Conservation (phyloP, 2,113 vertebrate genomes). For the Turdus rufiventris region DNA sequence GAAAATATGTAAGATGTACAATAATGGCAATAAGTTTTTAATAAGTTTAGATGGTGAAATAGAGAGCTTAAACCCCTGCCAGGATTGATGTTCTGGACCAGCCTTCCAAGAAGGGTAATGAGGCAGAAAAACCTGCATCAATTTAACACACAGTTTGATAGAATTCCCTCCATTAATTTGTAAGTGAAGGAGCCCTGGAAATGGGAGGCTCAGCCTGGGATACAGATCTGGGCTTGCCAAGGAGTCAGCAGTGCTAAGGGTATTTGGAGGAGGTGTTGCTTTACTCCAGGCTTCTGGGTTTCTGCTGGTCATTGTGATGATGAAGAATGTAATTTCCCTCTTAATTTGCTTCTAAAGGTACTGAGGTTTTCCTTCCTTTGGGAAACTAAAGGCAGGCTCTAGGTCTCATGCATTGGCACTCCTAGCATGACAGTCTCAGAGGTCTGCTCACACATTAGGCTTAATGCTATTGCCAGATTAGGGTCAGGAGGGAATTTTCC, state of each 20-base stretch:
- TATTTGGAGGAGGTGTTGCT: not conserved
- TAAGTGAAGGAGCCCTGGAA: not conserved
- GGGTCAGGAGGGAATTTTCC: slow-evolving; percentile 57
- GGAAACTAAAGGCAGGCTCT: not conserved
- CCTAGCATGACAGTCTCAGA: not conserved
- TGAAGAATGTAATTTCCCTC: not conserved
- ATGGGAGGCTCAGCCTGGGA: not conserved
- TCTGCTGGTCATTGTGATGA: not conserved
- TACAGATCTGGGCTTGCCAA: not conserved
- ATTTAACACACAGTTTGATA: not conserved
- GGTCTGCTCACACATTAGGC: slow-evolving; percentile 9
- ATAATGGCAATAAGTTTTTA: not conserved
- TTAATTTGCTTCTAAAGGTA: not conserved
- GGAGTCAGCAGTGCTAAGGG: not conserved
- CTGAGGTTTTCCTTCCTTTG: not conserved
- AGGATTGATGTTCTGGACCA: not conserved
- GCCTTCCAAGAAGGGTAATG: not conserved
- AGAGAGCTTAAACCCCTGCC: not conserved
- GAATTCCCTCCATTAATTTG: not conserved
- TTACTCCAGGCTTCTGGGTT: not conserved
- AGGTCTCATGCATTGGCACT: not conserved
- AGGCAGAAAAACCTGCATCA: not conserved
- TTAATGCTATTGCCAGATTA: slow-evolving; percentile 30
- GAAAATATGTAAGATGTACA: not conserved
- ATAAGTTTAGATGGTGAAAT: not conserved